Evolutionary conservation across 2,797 vertebrate species (phyloP).

Genomic region (Eospalax fontanierii): DNA sequence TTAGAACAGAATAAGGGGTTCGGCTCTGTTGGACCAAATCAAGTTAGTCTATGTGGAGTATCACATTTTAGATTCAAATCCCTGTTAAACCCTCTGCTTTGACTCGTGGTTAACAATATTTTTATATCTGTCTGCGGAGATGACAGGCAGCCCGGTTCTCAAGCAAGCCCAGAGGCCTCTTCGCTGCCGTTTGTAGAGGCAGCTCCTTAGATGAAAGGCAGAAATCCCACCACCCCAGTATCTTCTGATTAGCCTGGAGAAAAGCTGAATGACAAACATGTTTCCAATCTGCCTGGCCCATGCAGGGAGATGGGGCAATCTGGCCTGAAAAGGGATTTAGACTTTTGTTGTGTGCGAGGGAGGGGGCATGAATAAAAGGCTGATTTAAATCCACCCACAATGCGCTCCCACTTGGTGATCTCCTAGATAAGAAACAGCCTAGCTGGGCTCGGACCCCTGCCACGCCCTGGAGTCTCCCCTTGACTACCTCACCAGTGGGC

Average conservation of each 20-base stretch:
- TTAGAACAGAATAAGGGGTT: slow-evolving; percentile 88
- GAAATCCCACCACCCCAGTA: slow-evolving; percentile 87
- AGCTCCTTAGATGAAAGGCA: slow-evolving; percentile 88
- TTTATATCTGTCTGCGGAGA: slow-evolving; percentile 88
- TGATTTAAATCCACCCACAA: slow-evolving; percentile 90
- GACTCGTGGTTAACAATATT: slow-evolving; percentile 88
- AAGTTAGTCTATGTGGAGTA: slow-evolving; percentile 86
- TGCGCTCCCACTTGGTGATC: slow-evolving; percentile 90
- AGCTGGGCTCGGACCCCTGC: slow-evolving; percentile 85
- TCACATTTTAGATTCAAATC: slow-evolving; percentile 91
- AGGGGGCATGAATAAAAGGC: slow-evolving; percentile 85
- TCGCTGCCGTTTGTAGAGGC: slow-evolving; percentile 85
- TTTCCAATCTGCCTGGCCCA: slow-evolving; percentile 90
- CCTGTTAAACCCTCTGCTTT: slow-evolving; percentile 88
- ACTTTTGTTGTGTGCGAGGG: slow-evolving; percentile 90
- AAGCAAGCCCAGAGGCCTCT: slow-evolving; percentile 74
- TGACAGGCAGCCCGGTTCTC: slow-evolving; percentile 87
- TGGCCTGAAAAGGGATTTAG: slow-evolving; percentile 91
- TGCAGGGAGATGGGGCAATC: slow-evolving; percentile 91
- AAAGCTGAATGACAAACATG: slow-evolving; percentile 91
- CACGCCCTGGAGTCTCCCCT: slow-evolving; percentile 17
- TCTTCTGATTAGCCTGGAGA: slow-evolving; percentile 90
- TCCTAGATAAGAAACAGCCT: slow-evolving; percentile 88
- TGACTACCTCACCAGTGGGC: slow-evolving; percentile 56
- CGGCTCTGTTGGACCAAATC: slow-evolving; percentile 90